phyloP scores from a whole-genome alignment of 2,113 vertebrate species.

The zebrafish (Danio rerio) region DNA sequence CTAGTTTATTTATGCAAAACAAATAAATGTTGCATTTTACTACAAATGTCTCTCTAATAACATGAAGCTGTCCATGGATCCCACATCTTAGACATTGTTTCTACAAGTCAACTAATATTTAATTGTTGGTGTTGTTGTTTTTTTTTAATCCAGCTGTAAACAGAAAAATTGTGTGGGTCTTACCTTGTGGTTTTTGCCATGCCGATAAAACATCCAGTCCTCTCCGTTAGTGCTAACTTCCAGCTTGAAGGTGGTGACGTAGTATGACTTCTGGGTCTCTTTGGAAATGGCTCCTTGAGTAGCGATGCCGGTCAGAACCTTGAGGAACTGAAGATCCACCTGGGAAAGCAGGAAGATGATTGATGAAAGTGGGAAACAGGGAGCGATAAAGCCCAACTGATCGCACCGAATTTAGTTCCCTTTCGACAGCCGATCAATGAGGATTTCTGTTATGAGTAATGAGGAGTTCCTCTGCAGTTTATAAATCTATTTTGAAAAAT shows the following conservation, averaged over 20 bases:
- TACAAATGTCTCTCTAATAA: no score
- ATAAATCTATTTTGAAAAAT: constrained; percentile 12
- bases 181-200: constrained; percentile 98
- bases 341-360: constrained; percentile 57
- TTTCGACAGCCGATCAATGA: constrained; percentile 17
- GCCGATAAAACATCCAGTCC: constrained; percentile 98
- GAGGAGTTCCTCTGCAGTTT: background rate
- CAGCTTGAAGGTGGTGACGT: constrained; percentile 93
- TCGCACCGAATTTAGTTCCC: background rate
- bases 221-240: constrained; percentile 98
- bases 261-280: constrained; percentile 92
- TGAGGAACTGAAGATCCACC: constrained; percentile 98
- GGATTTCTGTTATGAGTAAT: constrained; percentile 31
- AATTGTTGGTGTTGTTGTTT: background rate
- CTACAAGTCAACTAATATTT: background rate
- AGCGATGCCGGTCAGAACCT: constrained; percentile 91
- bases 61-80: no score
- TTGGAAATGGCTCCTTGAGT: constrained; percentile 95
- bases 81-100: background rate
- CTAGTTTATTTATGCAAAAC: no score
- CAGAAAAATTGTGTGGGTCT: background rate
- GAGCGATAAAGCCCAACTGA: background rate
- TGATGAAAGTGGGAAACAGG: constrained; percentile 9
- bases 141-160: background rate
- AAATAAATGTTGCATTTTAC: no score